Evolutionary conservation across 2,888 invertebrate species (phyloP), one percentile per base, ranked within the genome.

Genomic region (Drosophila neotestacea): DNA sequence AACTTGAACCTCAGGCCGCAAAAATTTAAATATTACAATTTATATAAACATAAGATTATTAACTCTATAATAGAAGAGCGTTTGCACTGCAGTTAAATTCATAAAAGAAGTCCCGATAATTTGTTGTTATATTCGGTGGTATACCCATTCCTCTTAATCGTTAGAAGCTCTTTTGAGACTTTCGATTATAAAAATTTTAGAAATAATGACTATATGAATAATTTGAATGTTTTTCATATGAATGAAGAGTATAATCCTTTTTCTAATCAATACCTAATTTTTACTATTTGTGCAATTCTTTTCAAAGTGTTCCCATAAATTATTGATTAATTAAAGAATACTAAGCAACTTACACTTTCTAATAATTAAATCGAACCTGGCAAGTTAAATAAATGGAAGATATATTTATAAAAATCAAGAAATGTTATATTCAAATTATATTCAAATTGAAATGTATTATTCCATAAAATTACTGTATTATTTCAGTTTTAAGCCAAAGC

Each of bases 11-110:
- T 50, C 39, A 27, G 71, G 42, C 52, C 28, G 30, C 39, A n/a
- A 48, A 38, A 34, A 60, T 70, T 61, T 69, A 50, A 58, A 69
- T 51, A 36, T 16, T 13, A 9, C 36, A 44, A 27, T 13, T 28
- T 13, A 34, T 42, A 27, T 13, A 32, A 36, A 13, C 34, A 13
- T 6, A 22, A 3, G 3, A 22, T 1, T 22, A 36, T 32, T 28
- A 34, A 13, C 11, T 36, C 11, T 41, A 9, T 34, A 22, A 30
- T 6, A 11, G 9, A 1, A 2, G 10, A 11, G n/a, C n/a, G 6
- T 41, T 5, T 5, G 34, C 51, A 27, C 0, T 44, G 44, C 32
- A 32, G 22, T 34, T 2, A 42, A 5, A 4, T 42, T 4, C 9
- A 30, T 11, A 0, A 13, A 46, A 13, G 30, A 28, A 13, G 39